Conservation (phyloP, 2,888 invertebrate genomes). For the Electrophaes corylata region DNA sequence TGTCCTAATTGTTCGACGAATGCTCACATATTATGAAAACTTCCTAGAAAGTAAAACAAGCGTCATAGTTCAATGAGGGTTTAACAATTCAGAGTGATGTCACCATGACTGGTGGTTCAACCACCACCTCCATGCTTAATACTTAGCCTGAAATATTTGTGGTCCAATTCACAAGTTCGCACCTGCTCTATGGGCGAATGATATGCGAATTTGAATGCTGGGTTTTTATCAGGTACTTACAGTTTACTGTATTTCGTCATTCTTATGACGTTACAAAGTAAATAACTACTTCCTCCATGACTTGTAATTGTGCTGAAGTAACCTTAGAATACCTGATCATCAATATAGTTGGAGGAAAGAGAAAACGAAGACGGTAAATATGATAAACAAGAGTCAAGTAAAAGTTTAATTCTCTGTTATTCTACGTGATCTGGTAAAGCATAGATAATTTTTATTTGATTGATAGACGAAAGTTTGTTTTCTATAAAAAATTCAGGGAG, state of each 20-base stretch:
- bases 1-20: constrained; percentile 27
- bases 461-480: too few relatives aligned
- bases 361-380: too few relatives aligned
- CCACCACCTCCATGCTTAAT: constrained; percentile 25
- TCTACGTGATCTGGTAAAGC: too few relatives aligned
- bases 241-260: constrained; percentile 2
- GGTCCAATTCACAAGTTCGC: constrained; percentile 41
- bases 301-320: not conserved
- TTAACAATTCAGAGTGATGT: constrained; percentile 33
- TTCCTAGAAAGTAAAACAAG: constrained; percentile 34
- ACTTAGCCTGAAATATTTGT: constrained; percentile 23
- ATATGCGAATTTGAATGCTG: not conserved
- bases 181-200: too few relatives aligned
- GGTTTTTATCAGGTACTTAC: not conserved
- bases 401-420: too few relatives aligned
- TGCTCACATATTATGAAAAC: constrained; percentile 31
- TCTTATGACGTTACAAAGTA: not conserved
- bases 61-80: constrained; percentile 31
- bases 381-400: too few relatives aligned
- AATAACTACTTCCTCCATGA: not conserved
- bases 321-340: not conserved
- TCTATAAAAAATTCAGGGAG: too few relatives aligned
- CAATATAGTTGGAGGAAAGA: too few relatives aligned
- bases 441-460: too few relatives aligned
- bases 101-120: constrained; percentile 35